Conservation (phyloP, 1,140 invertebrate species). For the Drosophila parvula region DNA sequence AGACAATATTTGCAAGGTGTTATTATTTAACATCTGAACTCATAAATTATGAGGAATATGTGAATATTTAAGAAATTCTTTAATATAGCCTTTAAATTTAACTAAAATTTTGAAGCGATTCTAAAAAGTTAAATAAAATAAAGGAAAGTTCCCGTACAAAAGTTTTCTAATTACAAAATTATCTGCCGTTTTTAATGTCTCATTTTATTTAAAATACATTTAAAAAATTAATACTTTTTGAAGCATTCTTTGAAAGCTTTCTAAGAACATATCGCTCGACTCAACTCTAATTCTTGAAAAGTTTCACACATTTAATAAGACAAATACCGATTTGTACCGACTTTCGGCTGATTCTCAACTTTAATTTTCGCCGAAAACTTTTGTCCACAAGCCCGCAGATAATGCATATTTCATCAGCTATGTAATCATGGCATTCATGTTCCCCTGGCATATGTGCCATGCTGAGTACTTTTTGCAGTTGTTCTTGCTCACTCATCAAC, state of each 20-base stretch:
- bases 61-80: not conserved
- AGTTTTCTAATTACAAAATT: no score
- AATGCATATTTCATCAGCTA: conserved; percentile 49
- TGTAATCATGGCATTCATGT: conserved; percentile 37
- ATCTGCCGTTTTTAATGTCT: no score
- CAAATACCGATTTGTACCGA: conserved; percentile 8
- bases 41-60: not conserved
- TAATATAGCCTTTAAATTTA: not conserved
- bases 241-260: not conserved
- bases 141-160: not conserved
- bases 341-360: conserved; percentile 17
- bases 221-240: no score
- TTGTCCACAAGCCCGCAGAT: conserved; percentile 18
- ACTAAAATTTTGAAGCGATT: not conserved
- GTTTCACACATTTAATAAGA: not conserved
- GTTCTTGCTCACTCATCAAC: conserved; percentile 44
- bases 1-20: not conserved
- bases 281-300: not conserved
- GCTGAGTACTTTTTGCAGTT: conserved; percentile 43
- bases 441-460: conserved; percentile 25
- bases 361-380: conserved; percentile 39
- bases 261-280: not conserved
- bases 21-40: not conserved
- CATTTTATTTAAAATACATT: no score
- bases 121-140: not conserved